Percentiles rank a stretch among this genome's conserved stretches.
These are phyloP conservation scores for Tanaodytes sp. DNA, from an alignment of 2,888 invertebrate genomes.

Conservation along the genomic window DNA sequence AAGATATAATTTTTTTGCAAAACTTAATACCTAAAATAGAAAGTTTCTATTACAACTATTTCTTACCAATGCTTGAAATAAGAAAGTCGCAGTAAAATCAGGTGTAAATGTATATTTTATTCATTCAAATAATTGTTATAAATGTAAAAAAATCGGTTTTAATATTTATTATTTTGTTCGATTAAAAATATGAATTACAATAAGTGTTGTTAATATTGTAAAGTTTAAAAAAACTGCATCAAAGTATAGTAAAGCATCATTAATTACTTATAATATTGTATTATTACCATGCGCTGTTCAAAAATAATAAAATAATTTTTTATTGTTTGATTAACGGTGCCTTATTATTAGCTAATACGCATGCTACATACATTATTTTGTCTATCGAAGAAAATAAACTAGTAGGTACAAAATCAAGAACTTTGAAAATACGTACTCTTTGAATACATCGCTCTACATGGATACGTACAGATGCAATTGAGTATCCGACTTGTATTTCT, in stretches of 20 bases:
- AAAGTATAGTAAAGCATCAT: background rate
- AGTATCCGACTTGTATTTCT: constrained; percentile 50
- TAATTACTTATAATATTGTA: background rate
- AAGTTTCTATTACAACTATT: constrained; percentile 1
- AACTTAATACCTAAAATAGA: background rate
- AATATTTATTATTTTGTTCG: too few species aligned
- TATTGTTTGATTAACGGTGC: constrained; percentile 10
- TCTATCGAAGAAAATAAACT: constrained; percentile 23
- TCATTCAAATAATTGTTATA: too few species aligned
- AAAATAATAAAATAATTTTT: too few species aligned
- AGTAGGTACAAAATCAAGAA: constrained; percentile 34
- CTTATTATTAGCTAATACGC: constrained; percentile 35
- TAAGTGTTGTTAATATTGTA: too few species aligned
- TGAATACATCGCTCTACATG: constrained; percentile 35
- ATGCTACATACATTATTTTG: constrained; percentile 26
- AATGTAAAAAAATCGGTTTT: too few species aligned
- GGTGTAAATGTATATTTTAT: too few species aligned
- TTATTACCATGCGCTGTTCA: too few species aligned
- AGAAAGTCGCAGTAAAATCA: too few species aligned
- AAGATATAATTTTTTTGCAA: background rate
- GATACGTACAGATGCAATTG: constrained; percentile 50
- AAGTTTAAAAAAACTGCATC: too few species aligned
- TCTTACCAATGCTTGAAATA: background rate
- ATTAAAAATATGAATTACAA: too few species aligned
- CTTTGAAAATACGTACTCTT: constrained; percentile 46